These are phyloP conservation scores for Hyperoodon ampullatus DNA, from an alignment of 2,113 vertebrate genomes.

Conservation along the genomic window DNA sequence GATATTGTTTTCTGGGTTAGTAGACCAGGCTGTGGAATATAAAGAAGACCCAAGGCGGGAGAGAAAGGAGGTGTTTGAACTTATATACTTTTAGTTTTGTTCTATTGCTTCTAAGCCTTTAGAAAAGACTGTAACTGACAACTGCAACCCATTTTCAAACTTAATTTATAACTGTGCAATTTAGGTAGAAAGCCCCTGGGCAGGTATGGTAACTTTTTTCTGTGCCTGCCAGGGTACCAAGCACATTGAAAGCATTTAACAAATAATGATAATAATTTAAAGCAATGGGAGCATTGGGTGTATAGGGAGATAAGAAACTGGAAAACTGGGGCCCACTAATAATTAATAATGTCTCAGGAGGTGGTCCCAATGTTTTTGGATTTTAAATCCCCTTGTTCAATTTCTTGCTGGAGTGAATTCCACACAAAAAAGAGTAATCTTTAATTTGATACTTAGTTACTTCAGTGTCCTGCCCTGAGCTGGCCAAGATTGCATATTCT, in stretches of 20 bases:
- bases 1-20: background rate
- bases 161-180: constrained; percentile 68
- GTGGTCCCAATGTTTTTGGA: constrained; percentile 75
- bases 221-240: constrained; percentile 53
- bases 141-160: constrained; percentile 54
- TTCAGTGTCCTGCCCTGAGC: constrained; percentile 68
- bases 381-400: constrained; percentile 79
- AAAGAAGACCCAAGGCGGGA: background rate
- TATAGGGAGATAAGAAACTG: constrained; percentile 74
- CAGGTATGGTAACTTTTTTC: constrained; percentile 36
- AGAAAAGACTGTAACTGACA: constrained; percentile 55
- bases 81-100: constrained; percentile 27
- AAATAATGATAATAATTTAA: constrained; percentile 77
- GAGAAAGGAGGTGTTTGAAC: background rate
- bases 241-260: constrained; percentile 67
- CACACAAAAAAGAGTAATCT: constrained; percentile 73
- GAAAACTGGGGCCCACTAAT: constrained; percentile 67
- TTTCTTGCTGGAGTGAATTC: constrained; percentile 77
- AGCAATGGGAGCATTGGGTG: constrained; percentile 68
- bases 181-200: constrained; percentile 61
- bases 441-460: constrained; percentile 81
- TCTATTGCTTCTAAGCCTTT: constrained; percentile 23
- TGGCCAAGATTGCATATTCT: constrained; percentile 69
- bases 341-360: constrained; percentile 79
- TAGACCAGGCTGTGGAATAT: background rate